phyloP scores from a whole-genome alignment of 2,888 invertebrate genomes.

The Fragum fragum region DNA sequence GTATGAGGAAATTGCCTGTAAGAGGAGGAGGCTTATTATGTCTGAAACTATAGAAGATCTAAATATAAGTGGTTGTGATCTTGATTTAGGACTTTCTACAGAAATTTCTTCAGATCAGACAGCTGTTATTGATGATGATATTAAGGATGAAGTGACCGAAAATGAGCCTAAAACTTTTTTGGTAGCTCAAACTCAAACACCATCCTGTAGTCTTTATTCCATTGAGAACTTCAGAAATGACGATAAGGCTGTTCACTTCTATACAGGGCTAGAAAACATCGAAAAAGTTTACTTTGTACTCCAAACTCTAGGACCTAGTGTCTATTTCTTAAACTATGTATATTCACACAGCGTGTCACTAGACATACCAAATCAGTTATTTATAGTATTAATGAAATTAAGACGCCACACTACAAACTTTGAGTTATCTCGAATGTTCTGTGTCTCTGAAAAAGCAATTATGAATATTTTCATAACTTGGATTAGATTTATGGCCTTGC shows the following conservation, averaged over 20 bases:
- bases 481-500: conserved; percentile 37
- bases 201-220: too few relatives aligned
- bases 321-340: conserved; percentile 47
- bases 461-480: conserved; percentile 40
- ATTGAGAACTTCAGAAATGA: too few relatives aligned
- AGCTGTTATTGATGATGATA: background rate
- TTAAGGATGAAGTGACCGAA: background rate
- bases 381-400: conserved; percentile 49
- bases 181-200: too few relatives aligned
- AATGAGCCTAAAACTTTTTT: conserved; percentile 32
- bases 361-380: conserved; percentile 35
- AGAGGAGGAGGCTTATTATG: background rate
- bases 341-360: conserved; percentile 26
- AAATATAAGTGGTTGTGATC: too few relatives aligned
- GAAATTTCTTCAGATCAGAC: too few relatives aligned
- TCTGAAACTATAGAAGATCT: too few relatives aligned
- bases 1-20: background rate
- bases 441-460: conserved; percentile 20
- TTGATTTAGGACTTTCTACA: too few relatives aligned
- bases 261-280: conserved; percentile 57
- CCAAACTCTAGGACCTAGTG: conserved; percentile 54
- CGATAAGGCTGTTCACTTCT: conserved; percentile 48
- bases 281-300: background rate
- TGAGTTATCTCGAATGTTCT: conserved; percentile 34
- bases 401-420: conserved; percentile 43